Evolutionary conservation across 2,113 vertebrate genomes (phyloP).

Genomic region (Turdus rufiventris): DNA sequence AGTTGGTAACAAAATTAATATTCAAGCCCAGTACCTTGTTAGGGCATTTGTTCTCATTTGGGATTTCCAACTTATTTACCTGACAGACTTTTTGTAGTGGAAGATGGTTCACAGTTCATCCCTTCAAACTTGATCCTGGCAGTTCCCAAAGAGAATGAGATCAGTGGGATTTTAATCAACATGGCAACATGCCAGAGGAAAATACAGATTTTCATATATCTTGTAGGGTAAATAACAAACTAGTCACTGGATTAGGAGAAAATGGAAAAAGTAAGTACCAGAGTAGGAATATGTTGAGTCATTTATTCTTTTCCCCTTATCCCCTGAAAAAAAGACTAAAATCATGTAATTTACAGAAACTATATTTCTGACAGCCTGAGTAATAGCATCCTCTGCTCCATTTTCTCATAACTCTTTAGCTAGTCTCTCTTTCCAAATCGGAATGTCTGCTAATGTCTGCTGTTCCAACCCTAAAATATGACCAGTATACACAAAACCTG

Average conservation of each 20-base stretch:
- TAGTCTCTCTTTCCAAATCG: neutral
- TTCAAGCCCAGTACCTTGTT: neutral
- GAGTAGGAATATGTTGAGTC: neutral
- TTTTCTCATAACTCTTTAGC: neutral
- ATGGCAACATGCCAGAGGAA: neutral
- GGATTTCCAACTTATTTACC: neutral
- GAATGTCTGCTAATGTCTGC: neutral
- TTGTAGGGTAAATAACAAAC: neutral
- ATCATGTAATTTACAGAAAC: neutral
- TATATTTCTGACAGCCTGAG: neutral
- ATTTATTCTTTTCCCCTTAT: neutral
- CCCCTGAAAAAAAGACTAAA: neutral
- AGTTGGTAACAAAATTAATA: neutral
- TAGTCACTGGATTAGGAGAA: neutral
- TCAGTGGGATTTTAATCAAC: neutral
- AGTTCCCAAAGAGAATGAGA: neutral
- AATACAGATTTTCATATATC: neutral
- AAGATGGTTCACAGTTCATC: neutral
- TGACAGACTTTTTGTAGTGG: neutral
- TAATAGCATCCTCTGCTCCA: neutral
- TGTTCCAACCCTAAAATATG: neutral
- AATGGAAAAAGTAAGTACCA: neutral
- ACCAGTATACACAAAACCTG: neutral
- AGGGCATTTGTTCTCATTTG: neutral
- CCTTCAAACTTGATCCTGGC: neutral